phyloP scores from a whole-genome alignment of 2,797 vertebrate genomes.

The Coregonus ussuriensis region DNA sequence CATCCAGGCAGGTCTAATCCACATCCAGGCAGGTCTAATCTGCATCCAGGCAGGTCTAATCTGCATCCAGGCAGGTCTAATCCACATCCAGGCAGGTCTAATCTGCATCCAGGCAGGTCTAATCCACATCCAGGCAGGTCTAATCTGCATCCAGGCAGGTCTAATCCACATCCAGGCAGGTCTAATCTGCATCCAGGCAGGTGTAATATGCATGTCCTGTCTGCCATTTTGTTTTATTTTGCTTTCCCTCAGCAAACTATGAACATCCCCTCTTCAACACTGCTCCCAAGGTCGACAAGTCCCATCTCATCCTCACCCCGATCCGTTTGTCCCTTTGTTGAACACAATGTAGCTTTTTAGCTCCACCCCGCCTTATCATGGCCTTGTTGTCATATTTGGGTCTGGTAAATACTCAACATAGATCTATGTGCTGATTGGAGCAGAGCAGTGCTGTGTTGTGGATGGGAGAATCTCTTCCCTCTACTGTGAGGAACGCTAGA shows the following conservation, averaged over 20 bases:
- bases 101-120: no score
- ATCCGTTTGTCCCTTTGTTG: constrained; percentile 55
- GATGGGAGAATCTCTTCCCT: no score
- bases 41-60: no score
- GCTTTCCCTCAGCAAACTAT: constrained; percentile 50
- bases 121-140: no score
- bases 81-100: no score
- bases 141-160: no score
- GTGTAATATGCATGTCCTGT: constrained; percentile 19
- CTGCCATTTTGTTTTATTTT: constrained; percentile 56
- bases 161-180: no score
- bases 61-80: no score
- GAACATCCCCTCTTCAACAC: constrained; percentile 55
- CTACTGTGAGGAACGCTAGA: constrained; percentile 39
- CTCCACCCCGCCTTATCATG: constrained; percentile 57
- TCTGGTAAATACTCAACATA: constrained; percentile 61
- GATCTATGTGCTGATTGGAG: constrained; percentile 56
- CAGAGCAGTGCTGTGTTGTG: not conserved
- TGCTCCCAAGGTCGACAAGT: constrained; percentile 57
- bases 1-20: no score
- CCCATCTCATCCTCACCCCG: constrained; percentile 62
- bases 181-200: no score
- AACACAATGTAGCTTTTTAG: constrained; percentile 76
- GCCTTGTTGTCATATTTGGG: constrained; percentile 68
- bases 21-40: no score